A percentile compares a stretch with the other conserved stretches of the same genome.
Conservation (phyloP, 1,140 invertebrate genomes). For the Dendrolimus kikuchii region DNA sequence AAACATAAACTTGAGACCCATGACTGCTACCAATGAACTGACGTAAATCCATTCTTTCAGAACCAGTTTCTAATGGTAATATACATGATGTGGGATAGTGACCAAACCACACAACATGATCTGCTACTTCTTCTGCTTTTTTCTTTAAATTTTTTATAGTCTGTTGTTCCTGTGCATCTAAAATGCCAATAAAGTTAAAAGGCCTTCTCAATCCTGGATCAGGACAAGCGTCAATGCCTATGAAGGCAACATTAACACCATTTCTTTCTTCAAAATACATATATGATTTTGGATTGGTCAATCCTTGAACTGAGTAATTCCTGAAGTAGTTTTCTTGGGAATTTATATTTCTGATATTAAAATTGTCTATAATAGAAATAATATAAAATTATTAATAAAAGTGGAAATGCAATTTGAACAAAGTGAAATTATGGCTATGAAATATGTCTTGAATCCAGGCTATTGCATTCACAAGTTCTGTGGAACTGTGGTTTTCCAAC, state of each 20-base stretch:
- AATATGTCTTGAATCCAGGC: too few relatives aligned
- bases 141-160: slow-evolving; percentile 56
- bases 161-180: slow-evolving; percentile 78
- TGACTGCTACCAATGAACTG: slow-evolving; percentile 71
- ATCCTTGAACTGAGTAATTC: slow-evolving; percentile 88
- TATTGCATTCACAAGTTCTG: too few relatives aligned
- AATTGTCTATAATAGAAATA: slow-evolving; percentile 86
- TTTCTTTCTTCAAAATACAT: slow-evolving; percentile 76
- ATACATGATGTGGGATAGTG: slow-evolving; percentile 96
- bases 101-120: slow-evolving; percentile 80
- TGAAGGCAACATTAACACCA: slow-evolving; percentile 81
- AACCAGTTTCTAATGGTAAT: slow-evolving; percentile 71
- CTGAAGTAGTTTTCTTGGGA: slow-evolving; percentile 85
- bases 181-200: slow-evolving; percentile 93
- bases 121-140: slow-evolving; percentile 47
- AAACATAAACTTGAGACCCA: slow-evolving; percentile 80
- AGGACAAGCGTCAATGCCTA: slow-evolving; percentile 91
- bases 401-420: slow-evolving; percentile 4
- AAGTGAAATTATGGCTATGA: neutral
- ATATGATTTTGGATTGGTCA: slow-evolving; percentile 82
- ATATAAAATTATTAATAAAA: slow-evolving; percentile 5
- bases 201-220: slow-evolving; percentile 89
- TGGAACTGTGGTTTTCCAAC: too few relatives aligned
- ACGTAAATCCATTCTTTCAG: slow-evolving; percentile 70
- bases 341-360: slow-evolving; percentile 82